Conservation (phyloP, 2,113 vertebrate species). For the Podarcis cretensis region DNA sequence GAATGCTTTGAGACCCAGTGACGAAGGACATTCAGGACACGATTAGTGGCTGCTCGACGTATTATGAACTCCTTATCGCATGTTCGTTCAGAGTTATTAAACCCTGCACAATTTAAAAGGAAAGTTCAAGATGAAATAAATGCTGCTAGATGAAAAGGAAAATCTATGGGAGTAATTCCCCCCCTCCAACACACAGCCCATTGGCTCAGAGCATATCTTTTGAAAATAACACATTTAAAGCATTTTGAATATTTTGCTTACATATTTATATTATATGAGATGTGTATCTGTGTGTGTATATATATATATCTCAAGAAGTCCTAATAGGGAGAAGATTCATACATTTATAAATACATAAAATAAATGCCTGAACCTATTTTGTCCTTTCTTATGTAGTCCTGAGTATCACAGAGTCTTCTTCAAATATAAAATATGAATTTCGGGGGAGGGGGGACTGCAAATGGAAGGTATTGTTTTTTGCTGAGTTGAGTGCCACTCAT, state of each 20-base stretch:
- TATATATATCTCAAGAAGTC: neutral
- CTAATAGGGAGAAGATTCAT: neutral
- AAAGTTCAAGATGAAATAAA: slow-evolving; percentile 17
- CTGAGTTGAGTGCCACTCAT: too few relatives aligned
- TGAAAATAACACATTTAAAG: neutral
- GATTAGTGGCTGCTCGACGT: slow-evolving; percentile 94
- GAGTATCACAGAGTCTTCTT: neutral
- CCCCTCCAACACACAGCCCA: neutral
- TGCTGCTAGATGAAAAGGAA: neutral
- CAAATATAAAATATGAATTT: too few relatives aligned
- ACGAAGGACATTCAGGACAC: slow-evolving; percentile 96
- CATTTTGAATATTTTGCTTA: neutral
- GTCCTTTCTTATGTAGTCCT: neutral
- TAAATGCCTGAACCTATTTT: neutral
- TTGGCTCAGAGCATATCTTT: neutral
- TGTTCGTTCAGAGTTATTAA: slow-evolving; percentile 90
- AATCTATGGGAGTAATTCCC: neutral
- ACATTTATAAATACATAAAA: neutral
- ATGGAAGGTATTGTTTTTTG: too few relatives aligned
- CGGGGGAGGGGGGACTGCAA: too few relatives aligned
- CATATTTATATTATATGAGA: neutral
- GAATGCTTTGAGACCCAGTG: slow-evolving; percentile 99
- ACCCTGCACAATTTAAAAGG: slow-evolving; percentile 77
- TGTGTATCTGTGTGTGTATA: neutral
- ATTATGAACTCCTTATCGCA: slow-evolving; percentile 99